phyloP scores from a whole-genome alignment of 2,113 vertebrate genomes.

The Pao palembangensis region DNA sequence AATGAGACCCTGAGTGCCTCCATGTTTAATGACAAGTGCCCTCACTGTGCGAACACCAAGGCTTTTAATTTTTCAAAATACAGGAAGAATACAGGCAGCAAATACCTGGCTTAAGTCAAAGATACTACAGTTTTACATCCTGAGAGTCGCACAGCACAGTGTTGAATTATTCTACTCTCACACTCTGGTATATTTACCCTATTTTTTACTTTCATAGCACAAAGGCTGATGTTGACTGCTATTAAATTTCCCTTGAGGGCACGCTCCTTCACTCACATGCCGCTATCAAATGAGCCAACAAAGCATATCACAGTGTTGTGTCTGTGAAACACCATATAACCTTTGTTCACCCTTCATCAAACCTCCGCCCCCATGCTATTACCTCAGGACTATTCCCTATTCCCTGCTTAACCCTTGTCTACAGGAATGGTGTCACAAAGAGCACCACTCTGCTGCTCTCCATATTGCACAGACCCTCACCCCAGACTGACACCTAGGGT shows the following conservation, averaged over 20 bases:
- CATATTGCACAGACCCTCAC: constrained; percentile 64
- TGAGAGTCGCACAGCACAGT: constrained; percentile 10
- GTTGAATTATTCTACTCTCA: constrained; percentile 49
- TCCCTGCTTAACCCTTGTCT: constrained; percentile 74
- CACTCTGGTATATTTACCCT: constrained; percentile 58
- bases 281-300: constrained; percentile 73
- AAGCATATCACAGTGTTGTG: constrained; percentile 70
- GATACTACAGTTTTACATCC: constrained; percentile 28
- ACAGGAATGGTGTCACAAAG: constrained; percentile 61
- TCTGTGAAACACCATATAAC: constrained; percentile 73
- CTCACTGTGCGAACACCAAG: constrained; percentile 12
- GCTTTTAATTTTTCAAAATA: constrained; percentile 41
- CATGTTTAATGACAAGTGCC: constrained; percentile 35
- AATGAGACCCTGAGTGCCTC: constrained; percentile 20
- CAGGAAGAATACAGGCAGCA: constrained; percentile 46
- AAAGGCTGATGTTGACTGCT: constrained; percentile 72
- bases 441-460: constrained; percentile 62
- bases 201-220: constrained; percentile 62
- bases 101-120: constrained; percentile 14
- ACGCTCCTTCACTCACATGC: constrained; percentile 62
- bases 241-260: constrained; percentile 74
- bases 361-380: constrained; percentile 67
- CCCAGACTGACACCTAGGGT: constrained; percentile 60
- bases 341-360: constrained; percentile 77
- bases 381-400: constrained; percentile 71